phyloP scores from a whole-genome alignment of 2,797 vertebrate genomes.

The Mormyrops boulengeri region DNA sequence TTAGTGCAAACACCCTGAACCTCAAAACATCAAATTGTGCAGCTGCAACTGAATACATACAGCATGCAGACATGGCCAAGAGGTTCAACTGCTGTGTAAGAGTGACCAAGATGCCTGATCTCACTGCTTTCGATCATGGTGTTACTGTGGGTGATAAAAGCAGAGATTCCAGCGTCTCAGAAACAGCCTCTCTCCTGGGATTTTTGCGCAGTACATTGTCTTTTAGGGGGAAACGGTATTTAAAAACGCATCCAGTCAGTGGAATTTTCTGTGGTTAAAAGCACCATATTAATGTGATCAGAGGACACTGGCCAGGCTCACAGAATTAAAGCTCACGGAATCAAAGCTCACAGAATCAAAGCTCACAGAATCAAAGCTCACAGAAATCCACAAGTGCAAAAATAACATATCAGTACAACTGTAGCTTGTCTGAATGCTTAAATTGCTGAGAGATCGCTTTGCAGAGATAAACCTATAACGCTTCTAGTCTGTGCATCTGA shows the following conservation, averaged over 20 bases:
- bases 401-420: neutral
- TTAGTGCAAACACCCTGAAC: too few species aligned
- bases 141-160: too few species aligned
- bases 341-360: too few species aligned
- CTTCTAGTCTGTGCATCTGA: neutral
- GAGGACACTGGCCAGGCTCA: neutral
- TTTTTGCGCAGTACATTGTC: neutral
- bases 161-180: too few species aligned
- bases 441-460: neutral
- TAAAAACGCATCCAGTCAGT: neutral
- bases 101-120: too few species aligned
- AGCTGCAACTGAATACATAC: too few species aligned
- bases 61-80: too few species aligned
- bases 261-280: neutral
- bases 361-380: too few species aligned
- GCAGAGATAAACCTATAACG: neutral
- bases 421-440: neutral
- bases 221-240: neutral
- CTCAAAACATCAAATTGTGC: too few species aligned
- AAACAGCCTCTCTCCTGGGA: neutral
- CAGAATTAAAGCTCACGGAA: neutral
- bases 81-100: too few species aligned
- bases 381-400: neutral
- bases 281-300: neutral
- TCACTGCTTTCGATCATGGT: too few species aligned